These are phyloP conservation scores for Neoaliturus tenellus DNA, from an alignment of 2,888 invertebrate species.

Conservation along the genomic window DNA sequence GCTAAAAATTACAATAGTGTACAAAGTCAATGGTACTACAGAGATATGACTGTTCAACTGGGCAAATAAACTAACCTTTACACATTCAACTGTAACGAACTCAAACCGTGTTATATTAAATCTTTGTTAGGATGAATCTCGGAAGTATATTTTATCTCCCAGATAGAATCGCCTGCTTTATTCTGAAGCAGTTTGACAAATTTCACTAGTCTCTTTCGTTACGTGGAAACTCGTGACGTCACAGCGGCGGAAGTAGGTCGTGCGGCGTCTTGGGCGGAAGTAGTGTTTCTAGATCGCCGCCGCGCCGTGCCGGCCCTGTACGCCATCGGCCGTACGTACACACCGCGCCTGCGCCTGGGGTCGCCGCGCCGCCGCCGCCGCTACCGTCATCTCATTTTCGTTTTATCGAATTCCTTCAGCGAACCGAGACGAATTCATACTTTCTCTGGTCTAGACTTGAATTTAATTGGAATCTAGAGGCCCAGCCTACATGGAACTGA, in stretches of 20 bases:
- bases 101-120: no score
- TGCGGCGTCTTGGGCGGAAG: conserved; percentile 5
- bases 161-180: no score
- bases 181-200: background rate
- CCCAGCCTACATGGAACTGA: background rate
- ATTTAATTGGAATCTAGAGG: background rate
- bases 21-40: no score
- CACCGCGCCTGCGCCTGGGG: background rate
- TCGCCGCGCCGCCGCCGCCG: background rate
- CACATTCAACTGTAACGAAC: no score
- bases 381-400: conserved; percentile 2
- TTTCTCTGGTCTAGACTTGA: background rate
- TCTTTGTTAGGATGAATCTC: no score
- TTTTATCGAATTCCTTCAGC: background rate
- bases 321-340: background rate
- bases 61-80: no score
- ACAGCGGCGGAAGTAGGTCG: background rate
- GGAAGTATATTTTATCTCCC: no score
- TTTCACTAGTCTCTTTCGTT: background rate
- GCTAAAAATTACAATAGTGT: no score
- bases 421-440: background rate
- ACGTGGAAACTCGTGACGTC: background rate
- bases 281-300: background rate
- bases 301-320: background rate
- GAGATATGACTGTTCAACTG: no score